These are phyloP conservation scores for Halotydeus destructor DNA, from an alignment of 1,140 invertebrate species.

Conservation along the genomic window DNA sequence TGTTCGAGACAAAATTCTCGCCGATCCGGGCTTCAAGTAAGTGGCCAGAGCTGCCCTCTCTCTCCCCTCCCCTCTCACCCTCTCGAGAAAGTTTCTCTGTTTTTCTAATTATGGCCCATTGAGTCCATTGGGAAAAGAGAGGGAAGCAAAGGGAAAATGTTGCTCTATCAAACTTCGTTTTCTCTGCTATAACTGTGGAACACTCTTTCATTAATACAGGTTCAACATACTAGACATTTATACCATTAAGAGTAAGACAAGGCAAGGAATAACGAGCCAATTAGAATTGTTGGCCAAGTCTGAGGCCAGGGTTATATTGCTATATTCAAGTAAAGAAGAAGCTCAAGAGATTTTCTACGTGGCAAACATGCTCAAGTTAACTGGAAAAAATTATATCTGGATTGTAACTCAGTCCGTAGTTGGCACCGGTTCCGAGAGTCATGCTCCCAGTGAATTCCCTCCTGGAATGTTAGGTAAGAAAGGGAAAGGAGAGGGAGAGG, in stretches of 20 bases:
- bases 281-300: constrained; percentile 49
- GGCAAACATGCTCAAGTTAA: constrained; percentile 59
- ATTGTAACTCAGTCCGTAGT: constrained; percentile 87
- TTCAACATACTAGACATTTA: constrained; percentile 17
- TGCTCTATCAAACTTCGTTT: too few relatives aligned
- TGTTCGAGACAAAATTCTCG: constrained; percentile 57
- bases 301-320: constrained; percentile 75
- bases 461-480: constrained; percentile 77
- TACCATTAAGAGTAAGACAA: constrained; percentile 11
- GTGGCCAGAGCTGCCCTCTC: constrained; percentile 9
- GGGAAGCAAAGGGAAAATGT: too few relatives aligned
- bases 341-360: constrained; percentile 57
- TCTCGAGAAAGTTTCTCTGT: too few relatives aligned
- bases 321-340: constrained; percentile 72
- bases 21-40: constrained; percentile 59
- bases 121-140: too few relatives aligned
- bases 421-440: constrained; percentile 30
- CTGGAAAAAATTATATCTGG: constrained; percentile 87
- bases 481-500: too few relatives aligned
- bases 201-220: constrained; percentile 9
- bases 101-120: too few relatives aligned
- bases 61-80: too few relatives aligned
- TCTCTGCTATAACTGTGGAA: too few relatives aligned
- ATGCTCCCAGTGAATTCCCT: constrained; percentile 60
- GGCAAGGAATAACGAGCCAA: constrained; percentile 9